Evolutionary conservation across 2,113 vertebrate genomes (phyloP).

Genomic region (Elephas maximus): DNA sequence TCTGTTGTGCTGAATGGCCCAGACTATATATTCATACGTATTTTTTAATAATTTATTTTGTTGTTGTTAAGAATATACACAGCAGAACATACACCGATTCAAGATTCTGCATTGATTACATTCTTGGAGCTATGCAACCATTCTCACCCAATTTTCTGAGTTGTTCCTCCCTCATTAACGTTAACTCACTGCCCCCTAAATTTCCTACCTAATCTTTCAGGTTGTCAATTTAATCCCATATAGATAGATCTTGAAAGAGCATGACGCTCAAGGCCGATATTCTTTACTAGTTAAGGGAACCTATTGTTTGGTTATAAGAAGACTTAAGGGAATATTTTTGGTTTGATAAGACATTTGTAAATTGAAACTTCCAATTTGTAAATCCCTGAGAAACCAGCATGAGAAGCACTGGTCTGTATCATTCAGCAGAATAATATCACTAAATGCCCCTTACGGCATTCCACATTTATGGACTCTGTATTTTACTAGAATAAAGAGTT

Average conservation of each 20-base stretch:
- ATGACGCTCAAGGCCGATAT: background rate
- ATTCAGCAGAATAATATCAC: background rate
- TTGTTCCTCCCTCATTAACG: background rate
- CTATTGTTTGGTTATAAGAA: background rate
- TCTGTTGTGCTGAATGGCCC: background rate
- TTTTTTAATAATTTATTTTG: background rate
- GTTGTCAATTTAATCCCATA: background rate
- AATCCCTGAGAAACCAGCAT: background rate
- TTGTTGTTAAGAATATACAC: background rate
- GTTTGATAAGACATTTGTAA: background rate
- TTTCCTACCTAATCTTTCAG: background rate
- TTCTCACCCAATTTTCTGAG: background rate
- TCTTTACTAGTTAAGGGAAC: background rate
- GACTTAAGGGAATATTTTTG: background rate
- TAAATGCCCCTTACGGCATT: background rate
- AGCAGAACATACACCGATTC: background rate
- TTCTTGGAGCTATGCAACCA: background rate
- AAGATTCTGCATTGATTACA: background rate
- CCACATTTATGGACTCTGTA: background rate
- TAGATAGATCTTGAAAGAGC: background rate
- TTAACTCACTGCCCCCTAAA: background rate
- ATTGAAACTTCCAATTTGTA: background rate
- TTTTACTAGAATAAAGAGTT: background rate
- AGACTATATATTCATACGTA: background rate
- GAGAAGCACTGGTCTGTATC: background rate